Evolutionary conservation across 2,888 invertebrate genomes (phyloP).

Genomic region (Phengaris arion): DNA sequence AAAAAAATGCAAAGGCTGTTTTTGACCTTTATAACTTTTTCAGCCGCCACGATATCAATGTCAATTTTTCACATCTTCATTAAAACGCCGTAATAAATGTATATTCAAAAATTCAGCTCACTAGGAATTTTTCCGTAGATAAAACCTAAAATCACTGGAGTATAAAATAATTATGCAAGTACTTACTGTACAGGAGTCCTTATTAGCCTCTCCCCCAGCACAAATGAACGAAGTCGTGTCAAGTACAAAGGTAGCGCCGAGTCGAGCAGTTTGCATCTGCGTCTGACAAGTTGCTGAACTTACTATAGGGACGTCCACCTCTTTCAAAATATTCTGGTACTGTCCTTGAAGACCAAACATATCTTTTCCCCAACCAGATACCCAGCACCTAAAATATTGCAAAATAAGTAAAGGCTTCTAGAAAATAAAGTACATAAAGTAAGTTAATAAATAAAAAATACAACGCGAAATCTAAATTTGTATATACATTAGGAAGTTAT

Average conservation of each 20-base stretch:
- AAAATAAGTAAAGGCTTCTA: not conserved
- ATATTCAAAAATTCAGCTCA: no score
- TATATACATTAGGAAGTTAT: no score
- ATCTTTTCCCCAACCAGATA: constrained; percentile 94
- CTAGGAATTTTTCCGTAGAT: no score
- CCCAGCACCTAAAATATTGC: constrained; percentile 73
- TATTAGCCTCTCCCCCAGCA: constrained; percentile 87
- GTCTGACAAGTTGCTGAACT: constrained; percentile 82
- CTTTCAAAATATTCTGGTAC: constrained; percentile 84
- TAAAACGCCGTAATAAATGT: no score
- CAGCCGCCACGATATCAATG: no score
- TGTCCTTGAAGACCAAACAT: constrained; percentile 81
- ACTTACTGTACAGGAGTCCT: constrained; percentile 88
- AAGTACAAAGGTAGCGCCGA: constrained; percentile 81
- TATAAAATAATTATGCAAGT: not conserved
- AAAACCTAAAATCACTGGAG: no score
- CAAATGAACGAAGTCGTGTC: constrained; percentile 86
- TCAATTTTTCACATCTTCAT: no score
- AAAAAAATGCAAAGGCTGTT: no score
- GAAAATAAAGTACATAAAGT: no score
- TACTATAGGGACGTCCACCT: constrained; percentile 87
- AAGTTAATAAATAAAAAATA: no score
- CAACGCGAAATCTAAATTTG: no score
- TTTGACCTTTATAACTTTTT: no score
- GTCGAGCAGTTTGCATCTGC: constrained; percentile 81